These are phyloP conservation scores for Pachyuromys duprasi DNA, from an alignment of 2,797 vertebrate species.

Conservation along the genomic window DNA sequence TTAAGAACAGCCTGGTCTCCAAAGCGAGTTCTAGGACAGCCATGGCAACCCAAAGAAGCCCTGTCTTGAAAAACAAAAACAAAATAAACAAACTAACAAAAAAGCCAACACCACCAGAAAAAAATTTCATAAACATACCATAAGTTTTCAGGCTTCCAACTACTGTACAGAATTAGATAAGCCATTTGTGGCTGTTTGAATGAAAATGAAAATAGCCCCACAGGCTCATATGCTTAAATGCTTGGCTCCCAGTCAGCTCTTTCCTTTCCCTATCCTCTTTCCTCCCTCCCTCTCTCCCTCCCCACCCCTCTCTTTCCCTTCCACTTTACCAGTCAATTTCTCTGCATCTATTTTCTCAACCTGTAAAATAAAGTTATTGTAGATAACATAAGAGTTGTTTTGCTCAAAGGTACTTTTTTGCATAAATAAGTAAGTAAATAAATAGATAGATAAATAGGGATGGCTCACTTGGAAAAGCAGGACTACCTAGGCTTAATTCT, in stretches of 20 bases:
- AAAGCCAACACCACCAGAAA: too few species aligned
- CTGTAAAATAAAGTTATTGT: not conserved
- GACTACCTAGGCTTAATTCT: not conserved
- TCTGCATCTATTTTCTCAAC: constrained; percentile 1
- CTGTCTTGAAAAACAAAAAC: not conserved
- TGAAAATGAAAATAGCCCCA: too few species aligned
- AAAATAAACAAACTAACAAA: too few species aligned
- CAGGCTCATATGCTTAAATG: too few species aligned
- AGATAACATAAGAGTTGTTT: not conserved
- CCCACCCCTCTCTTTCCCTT: not conserved
- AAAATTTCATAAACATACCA: not conserved
- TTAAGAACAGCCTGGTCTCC: not conserved
- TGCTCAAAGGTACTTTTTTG: not conserved
- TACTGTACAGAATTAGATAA: not conserved
- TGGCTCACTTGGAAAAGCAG: not conserved
- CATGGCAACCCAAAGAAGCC: not conserved
- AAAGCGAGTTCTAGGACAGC: not conserved
- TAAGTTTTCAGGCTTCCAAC: not conserved
- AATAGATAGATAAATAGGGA: too few species aligned
- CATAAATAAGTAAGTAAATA: too few species aligned
- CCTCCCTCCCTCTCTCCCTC: not conserved
- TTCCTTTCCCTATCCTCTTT: too few species aligned
- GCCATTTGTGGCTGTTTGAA: too few species aligned
- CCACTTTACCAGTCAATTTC: not conserved
- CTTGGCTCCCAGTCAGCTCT: too few species aligned